Base-by-base conservation (phyloP, 1,140 invertebrate species). In the Drosophila arizonae region DNA sequence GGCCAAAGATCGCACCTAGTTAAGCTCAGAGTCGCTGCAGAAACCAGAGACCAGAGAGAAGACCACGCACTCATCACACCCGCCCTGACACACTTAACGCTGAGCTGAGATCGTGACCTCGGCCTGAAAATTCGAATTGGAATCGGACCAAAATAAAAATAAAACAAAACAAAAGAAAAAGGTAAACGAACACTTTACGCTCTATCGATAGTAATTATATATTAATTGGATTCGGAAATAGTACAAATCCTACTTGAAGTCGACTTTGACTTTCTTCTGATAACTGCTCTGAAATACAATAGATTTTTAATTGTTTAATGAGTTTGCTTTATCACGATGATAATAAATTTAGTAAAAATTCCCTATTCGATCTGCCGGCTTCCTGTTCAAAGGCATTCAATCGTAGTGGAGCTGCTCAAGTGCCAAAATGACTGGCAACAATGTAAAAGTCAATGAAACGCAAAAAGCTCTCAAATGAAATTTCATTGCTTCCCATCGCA, bases 1-100 rank as follows among this genome's bases (percentile, higher is more conserved):
- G 11, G 39, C 55, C 45, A 33, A 24, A 51, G 58, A 43, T 69
- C 57, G 24, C 36, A n/a, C 26, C 26, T 41, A 30, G 39, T 15
- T 50, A 39, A 39, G 11, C 15, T 43, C 5, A n/a, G 43, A 9
- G 21, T 15, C 33, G 26, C 6, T 46, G 43, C 43, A 15, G 43
- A 46, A 15, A 46, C n/a, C 43, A 17, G 43, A 46, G 60, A 9
- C 33, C 33, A 33, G 33, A 33, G 54, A 64, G 41, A 30, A 71
- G 36, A 75, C 70, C 74, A 76, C 70, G 70, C 64, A 75, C 80
- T 85, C 81, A 77, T 85, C 79, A 85, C 68, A 84, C 76, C 72
- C 80, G 81, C 80, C 55, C 70, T 84, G 80, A 82, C 80, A 80
- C 64, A 82, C 62, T 81, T 81, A 75, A 39, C 62, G 58, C 58